Conservation (phyloP, 2,113 vertebrate species). For the Propithecus coquereli region DNA sequence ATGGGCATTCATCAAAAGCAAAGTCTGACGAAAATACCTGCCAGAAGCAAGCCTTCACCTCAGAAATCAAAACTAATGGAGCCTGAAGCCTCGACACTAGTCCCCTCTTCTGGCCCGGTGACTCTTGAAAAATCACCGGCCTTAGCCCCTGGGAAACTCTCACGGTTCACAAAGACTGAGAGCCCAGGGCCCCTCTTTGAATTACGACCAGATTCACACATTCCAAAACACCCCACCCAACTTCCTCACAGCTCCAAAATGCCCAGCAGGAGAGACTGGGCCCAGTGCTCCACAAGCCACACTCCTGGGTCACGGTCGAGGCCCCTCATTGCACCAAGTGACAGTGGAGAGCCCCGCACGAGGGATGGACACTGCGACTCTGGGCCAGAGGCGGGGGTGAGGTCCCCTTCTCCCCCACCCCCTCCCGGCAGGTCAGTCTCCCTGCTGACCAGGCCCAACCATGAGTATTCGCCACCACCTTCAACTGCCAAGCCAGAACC, state of each 20-base stretch:
- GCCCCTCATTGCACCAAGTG: slow-evolving; percentile 76
- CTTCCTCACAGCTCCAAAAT: slow-evolving; percentile 70
- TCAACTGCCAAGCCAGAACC: slow-evolving; percentile 78
- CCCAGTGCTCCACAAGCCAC: slow-evolving; percentile 77
- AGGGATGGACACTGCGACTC: slow-evolving; percentile 84
- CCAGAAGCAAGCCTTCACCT: slow-evolving; percentile 84
- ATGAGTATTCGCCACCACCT: slow-evolving; percentile 78
- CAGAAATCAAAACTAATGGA: slow-evolving; percentile 78
- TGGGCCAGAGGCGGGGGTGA: slow-evolving; percentile 74
- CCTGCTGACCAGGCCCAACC: slow-evolving; percentile 87
- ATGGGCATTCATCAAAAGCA: slow-evolving; percentile 77
- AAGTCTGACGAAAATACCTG: slow-evolving; percentile 86
- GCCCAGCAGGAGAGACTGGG: slow-evolving; percentile 72
- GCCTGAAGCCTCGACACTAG: slow-evolving; percentile 53
- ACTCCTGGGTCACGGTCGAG: slow-evolving; percentile 78
- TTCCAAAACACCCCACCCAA: slow-evolving; percentile 75
- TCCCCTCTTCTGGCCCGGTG: slow-evolving; percentile 61
- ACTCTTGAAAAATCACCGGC: slow-evolving; percentile 82
- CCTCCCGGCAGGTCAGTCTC: slow-evolving; percentile 90
- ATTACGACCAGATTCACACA: slow-evolving; percentile 72
- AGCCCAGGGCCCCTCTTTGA: slow-evolving; percentile 77
- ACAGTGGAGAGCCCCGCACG: slow-evolving; percentile 83
- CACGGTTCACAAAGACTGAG: slow-evolving; percentile 83
- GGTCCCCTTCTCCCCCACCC: slow-evolving; percentile 84
- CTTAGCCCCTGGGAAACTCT: slow-evolving; percentile 83